These are phyloP conservation scores for Gobio occitaniae DNA, from an alignment of 2,797 vertebrate genomes.

Conservation along the genomic window DNA sequence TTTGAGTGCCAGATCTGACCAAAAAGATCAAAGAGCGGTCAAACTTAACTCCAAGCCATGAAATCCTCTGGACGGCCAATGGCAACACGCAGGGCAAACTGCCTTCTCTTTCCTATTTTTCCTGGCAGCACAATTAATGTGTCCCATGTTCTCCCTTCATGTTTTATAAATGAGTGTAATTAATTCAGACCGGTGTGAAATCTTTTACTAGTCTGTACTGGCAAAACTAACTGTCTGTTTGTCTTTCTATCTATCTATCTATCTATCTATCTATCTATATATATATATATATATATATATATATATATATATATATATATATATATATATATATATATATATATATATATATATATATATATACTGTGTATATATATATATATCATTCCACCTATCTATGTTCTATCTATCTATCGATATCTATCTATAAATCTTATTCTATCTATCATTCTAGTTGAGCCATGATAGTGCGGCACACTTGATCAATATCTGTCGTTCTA, in stretches of 20 bases:
- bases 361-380: too few relatives aligned
- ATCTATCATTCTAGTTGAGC: too few relatives aligned
- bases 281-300: neutral
- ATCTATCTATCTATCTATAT: neutral
- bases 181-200: conserved; percentile 18
- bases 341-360: too few relatives aligned
- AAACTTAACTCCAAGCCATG: conserved; percentile 31
- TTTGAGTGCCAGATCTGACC: conserved; percentile 30
- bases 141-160: neutral
- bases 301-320: too few relatives aligned
- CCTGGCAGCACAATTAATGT: neutral
- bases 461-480: too few relatives aligned
- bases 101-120: neutral
- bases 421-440: too few relatives aligned
- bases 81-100: conserved; percentile 13
- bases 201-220: neutral
- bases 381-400: rapidly evolving
- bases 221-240: neutral
- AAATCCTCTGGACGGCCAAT: conserved; percentile 25
- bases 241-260: neutral
- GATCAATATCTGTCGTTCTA: too few relatives aligned
- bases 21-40: conserved; percentile 40
- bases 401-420: neutral
- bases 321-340: neutral
- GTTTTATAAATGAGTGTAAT: conserved; percentile 2